Base-by-base conservation (phyloP, 2,888 invertebrate species). In the Monopis laevigella region DNA sequence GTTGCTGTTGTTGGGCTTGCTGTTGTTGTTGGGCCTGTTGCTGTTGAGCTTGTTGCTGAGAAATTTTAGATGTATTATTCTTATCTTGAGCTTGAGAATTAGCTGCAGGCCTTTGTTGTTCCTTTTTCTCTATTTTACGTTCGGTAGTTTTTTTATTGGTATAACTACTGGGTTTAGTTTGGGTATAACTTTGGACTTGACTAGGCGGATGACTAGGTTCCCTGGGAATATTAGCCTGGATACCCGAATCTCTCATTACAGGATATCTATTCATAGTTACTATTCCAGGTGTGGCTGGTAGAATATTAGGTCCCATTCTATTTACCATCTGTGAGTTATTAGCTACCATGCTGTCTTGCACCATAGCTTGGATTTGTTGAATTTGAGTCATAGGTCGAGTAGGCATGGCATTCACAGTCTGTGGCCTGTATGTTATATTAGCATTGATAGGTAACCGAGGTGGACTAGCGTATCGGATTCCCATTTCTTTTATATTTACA, bases 231-330 rank as follows among this genome's bases (percentile, higher is more conserved):
- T 32, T 32, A n/a, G 32, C 17, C 14, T 32, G 32, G 14, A 32
- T 32, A 16, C 32, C 32, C 10, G 32, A 32, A n/a, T 32, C 32
- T 10, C 32, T 32, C 32, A 32, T 32, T 3, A 32, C 14, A 6
- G 32, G 32, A 7, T 14, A 17, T 32, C 32, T 2, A 2, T 4
- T 17, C 32, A 32, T 32, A 13, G 11, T 30, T 2, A 32, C 32
- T 3, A 13, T 17, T 8, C 17, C 17, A 10, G 32, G 12, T 11
- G 30, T 30, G n/a, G n/a, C n/a, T 7, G 11, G 17, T 3, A 16
- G 7, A 4, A 29, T 12, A 14, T 32, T 32, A 2, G 32, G 32
- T 6, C 10, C 13, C 5, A 12, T 7, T 30, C 30, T 30, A 30
- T 30, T 3, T 3, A 30, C 24, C 8, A 7, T 5, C 24, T 21